phyloP scores from a whole-genome alignment of 2,797 vertebrate genomes.

The Eutrigla gurnardus region DNA sequence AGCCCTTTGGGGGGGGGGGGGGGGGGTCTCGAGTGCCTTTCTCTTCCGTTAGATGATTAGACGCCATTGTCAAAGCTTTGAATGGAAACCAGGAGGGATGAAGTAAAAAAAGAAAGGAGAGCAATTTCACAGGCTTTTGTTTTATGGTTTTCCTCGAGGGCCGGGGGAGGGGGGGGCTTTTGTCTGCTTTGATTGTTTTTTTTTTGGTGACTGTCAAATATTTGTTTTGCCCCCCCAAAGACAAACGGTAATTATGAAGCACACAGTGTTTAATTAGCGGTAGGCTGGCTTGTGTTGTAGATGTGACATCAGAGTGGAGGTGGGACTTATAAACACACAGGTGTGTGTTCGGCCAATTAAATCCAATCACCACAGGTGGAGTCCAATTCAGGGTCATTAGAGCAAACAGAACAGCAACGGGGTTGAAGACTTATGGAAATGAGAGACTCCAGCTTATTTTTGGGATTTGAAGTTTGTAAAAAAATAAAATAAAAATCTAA shows the following conservation, averaged over 20 bases:
- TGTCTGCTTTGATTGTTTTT: slow-evolving; percentile 42
- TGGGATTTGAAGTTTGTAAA: neutral
- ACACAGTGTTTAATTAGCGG: slow-evolving; percentile 66
- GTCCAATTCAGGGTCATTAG: neutral
- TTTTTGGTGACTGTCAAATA: slow-evolving; percentile 59
- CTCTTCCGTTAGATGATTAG: slow-evolving; percentile 75
- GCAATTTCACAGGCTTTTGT: slow-evolving; percentile 75
- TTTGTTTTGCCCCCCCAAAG: slow-evolving; percentile 57
- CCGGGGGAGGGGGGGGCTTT: slow-evolving; percentile 61
- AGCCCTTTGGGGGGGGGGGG: slow-evolving; percentile 60
- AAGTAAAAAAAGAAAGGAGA: slow-evolving; percentile 59
- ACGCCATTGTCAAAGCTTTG: slow-evolving; percentile 69
- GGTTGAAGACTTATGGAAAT: neutral
- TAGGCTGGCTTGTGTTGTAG: neutral
- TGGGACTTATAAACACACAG: neutral
- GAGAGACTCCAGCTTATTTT: neutral
- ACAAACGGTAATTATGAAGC: slow-evolving; percentile 66
- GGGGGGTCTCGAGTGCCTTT: slow-evolving; percentile 65
- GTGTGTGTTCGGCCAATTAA: neutral
- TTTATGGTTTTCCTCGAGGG: slow-evolving; percentile 63
- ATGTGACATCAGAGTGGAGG: neutral
- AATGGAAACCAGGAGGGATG: slow-evolving; percentile 75
- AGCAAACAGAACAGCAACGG: slow-evolving; percentile 2
- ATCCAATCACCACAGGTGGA: neutral
- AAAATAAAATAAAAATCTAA: neutral